phyloP scores from a whole-genome alignment of 2,113 vertebrate genomes.

The Lepus timidus region DNA sequence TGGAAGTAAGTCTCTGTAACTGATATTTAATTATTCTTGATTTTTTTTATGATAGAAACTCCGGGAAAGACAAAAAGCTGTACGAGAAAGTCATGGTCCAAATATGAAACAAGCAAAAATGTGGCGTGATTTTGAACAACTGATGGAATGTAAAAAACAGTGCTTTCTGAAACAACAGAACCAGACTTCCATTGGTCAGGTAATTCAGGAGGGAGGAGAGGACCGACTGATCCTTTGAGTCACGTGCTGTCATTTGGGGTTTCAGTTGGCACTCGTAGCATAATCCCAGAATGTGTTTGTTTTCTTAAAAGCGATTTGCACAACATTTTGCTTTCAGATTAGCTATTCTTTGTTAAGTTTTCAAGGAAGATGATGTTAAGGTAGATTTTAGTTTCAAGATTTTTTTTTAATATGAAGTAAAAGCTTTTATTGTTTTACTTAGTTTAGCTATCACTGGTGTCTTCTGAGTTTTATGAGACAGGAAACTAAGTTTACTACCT shows the following conservation, averaged over 20 bases:
- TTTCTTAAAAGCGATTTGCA: conserved; percentile 53
- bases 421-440: conserved; percentile 52
- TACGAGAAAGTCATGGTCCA: conserved; percentile 93
- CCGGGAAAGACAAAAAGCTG: conserved; percentile 95
- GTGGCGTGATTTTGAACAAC: conserved; percentile 95
- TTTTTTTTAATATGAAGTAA: conserved; percentile 32
- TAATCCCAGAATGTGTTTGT: neutral
- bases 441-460: conserved; percentile 47
- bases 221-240: conserved; percentile 94
- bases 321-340: conserved; percentile 46
- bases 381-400: conserved; percentile 36
- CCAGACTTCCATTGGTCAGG: conserved; percentile 92
- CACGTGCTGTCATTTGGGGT: neutral
- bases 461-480: conserved; percentile 69
- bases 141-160: conserved; percentile 96
- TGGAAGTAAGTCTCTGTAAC: conserved; percentile 10
- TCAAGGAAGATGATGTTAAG: conserved; percentile 66
- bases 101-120: conserved; percentile 98
- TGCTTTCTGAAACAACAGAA: conserved; percentile 95
- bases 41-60: conserved; percentile 91
- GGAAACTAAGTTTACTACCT: conserved; percentile 46
- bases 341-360: conserved; percentile 49
- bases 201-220: conserved; percentile 96
- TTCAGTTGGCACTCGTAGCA: neutral
- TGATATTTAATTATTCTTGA: conserved; percentile 36